Evolutionary conservation across 2,797 vertebrate genomes (phyloP).

Genomic region (Pelodytes ibericus): DNA sequence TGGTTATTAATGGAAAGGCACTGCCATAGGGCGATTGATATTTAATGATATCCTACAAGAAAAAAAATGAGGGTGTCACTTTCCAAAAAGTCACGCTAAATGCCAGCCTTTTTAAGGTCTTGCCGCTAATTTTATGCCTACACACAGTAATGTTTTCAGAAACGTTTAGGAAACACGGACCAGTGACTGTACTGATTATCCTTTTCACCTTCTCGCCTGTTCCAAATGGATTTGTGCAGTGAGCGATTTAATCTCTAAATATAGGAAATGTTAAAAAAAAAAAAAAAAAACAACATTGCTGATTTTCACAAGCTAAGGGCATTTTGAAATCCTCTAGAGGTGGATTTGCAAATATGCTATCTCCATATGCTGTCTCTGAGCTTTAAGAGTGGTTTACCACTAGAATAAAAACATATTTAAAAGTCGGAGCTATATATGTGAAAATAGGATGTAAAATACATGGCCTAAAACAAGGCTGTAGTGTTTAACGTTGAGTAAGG

Average conservation of each 20-base stretch:
- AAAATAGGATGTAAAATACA: too few species aligned
- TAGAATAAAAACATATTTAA: slow-evolving; percentile 66
- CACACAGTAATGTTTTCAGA: slow-evolving; percentile 99
- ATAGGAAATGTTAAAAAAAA: slow-evolving; percentile 95
- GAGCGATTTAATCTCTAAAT: slow-evolving; percentile 99
- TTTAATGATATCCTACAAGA: slow-evolving; percentile 99
- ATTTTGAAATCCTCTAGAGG: slow-evolving; percentile 84
- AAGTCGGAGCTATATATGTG: too few species aligned
- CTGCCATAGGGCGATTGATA: slow-evolving; percentile 99
- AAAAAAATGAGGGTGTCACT: slow-evolving; percentile 99
- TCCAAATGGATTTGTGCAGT: slow-evolving; percentile 99
- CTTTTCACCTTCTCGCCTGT: slow-evolving; percentile 98
- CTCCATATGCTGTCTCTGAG: slow-evolving; percentile 81
- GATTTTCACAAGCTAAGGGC: slow-evolving; percentile 97
- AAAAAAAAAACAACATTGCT: slow-evolving; percentile 82
- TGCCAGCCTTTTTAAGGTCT: slow-evolving; percentile 99
- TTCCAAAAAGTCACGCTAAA: slow-evolving; percentile 99
- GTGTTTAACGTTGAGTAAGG: too few species aligned
- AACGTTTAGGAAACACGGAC: slow-evolving; percentile 99
- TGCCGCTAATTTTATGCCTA: slow-evolving; percentile 99
- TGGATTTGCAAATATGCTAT: slow-evolving; percentile 85
- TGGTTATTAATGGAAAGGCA: slow-evolving; percentile 99
- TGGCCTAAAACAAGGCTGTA: too few species aligned
- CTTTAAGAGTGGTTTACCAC: slow-evolving; percentile 75
- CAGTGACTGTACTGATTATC: slow-evolving; percentile 99